Evolutionary conservation across 2,888 invertebrate species (phyloP).

Genomic region (Erebia epiphron): DNA sequence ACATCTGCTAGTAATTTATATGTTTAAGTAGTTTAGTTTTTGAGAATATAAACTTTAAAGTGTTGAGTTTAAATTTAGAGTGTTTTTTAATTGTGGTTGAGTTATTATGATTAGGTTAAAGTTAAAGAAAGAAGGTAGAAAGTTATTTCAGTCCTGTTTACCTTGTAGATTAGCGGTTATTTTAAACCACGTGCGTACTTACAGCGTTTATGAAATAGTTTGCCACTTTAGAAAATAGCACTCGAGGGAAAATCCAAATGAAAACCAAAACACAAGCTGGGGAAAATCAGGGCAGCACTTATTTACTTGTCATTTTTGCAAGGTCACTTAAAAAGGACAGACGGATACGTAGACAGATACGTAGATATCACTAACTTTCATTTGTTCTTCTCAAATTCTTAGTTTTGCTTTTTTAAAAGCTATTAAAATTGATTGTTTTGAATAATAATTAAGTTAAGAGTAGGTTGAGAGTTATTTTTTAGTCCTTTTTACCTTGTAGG

Average conservation of each 20-base stretch:
- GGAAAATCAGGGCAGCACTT: conserved; percentile 37
- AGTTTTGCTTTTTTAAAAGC: too few species aligned
- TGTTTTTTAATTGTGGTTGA: background rate
- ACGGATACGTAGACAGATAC: too few species aligned
- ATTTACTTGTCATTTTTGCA: conserved; percentile 72
- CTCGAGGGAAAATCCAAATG: conserved; percentile 47
- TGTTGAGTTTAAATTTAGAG: background rate
- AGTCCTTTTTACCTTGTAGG: conserved; percentile 13
- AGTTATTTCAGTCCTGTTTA: conserved; percentile 4
- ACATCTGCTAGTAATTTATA: too few species aligned
- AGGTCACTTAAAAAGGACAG: conserved; percentile 39
- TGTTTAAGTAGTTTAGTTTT: background rate
- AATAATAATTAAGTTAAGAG: too few species aligned
- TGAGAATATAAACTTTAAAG: too few species aligned
- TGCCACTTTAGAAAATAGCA: conserved; percentile 59
- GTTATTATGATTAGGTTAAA: too few species aligned
- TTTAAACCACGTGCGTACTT: conserved; percentile 62
- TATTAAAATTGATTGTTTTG: too few species aligned
- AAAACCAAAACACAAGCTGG: conserved; percentile 67
- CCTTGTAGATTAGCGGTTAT: conserved; percentile 23
- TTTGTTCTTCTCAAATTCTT: too few species aligned
- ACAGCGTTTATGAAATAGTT: conserved; percentile 56
- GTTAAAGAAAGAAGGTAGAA: too few species aligned
- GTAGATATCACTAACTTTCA: too few species aligned
- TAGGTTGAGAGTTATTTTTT: too few species aligned